phyloP scores from a whole-genome alignment of 1,140 invertebrate species.

The Ostrea denselamellosa region DNA sequence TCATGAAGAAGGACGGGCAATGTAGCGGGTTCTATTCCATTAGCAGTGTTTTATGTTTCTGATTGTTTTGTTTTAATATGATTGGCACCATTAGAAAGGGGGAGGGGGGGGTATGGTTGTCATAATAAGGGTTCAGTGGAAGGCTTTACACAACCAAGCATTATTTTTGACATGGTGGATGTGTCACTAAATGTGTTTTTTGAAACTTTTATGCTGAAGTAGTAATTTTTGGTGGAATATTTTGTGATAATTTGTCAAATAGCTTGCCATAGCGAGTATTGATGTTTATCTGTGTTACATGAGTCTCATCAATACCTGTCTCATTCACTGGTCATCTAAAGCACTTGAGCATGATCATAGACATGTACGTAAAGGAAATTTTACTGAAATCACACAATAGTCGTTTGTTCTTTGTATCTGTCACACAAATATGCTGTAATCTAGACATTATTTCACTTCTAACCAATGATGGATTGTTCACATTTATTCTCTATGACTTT shows the following conservation, averaged over 20 bases:
- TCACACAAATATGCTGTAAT: not conserved
- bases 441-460: not conserved
- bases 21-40: not conserved
- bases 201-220: not conserved
- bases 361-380: too few relatives aligned
- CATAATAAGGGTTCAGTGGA: too few relatives aligned
- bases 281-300: not conserved
- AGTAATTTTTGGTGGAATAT: not conserved
- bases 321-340: not conserved
- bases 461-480: not conserved
- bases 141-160: not conserved
- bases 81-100: too few relatives aligned
- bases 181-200: not conserved
- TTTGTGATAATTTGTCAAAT: not conserved
- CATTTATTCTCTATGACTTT: not conserved
- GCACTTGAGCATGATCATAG: not conserved
- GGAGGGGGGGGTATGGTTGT: too few relatives aligned
- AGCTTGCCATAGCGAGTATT: constrained; percentile 7
- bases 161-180: not conserved
- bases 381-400: not conserved
- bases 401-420: not conserved
- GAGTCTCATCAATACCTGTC: constrained; percentile 11
- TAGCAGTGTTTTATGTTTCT: too few relatives aligned
- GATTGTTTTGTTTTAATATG: too few relatives aligned
- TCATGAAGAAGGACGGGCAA: not conserved